A percentile compares a stretch with the other conserved stretches of the same genome.
Evolutionary conservation across 2,888 invertebrate genomes (phyloP).

Genomic region (Merodon equestris): DNA sequence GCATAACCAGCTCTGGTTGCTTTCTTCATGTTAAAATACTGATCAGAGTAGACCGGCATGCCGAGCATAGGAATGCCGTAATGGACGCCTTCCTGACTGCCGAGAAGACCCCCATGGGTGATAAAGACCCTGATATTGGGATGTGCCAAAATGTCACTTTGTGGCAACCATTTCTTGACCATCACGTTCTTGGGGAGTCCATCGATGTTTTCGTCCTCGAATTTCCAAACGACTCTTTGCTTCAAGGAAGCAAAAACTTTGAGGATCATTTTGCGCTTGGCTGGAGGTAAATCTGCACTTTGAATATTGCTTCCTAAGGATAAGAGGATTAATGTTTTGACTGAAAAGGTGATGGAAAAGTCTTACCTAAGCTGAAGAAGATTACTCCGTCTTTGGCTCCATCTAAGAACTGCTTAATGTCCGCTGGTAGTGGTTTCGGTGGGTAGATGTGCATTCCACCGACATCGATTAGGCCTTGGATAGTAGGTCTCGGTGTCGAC

Average conservation of each 20-base stretch:
- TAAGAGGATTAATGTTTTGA: neutral
- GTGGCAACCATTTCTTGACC: constrained; percentile 80
- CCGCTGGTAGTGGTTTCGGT: constrained; percentile 74
- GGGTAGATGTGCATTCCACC: constrained; percentile 81
- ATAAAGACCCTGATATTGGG: constrained; percentile 79
- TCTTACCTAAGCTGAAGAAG: constrained; percentile 79
- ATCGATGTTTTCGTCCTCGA: constrained; percentile 77
- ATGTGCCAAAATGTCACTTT: constrained; percentile 80
- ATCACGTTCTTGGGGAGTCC: constrained; percentile 78
- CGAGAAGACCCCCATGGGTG: constrained; percentile 79
- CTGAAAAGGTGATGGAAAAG: too few species aligned
- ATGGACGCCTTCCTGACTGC: constrained; percentile 78
- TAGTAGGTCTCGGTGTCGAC: constrained; percentile 78
- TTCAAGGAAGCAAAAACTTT: constrained; percentile 78
- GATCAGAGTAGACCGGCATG: constrained; percentile 79
- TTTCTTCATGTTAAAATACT: constrained; percentile 77
- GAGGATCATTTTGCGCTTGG: constrained; percentile 77
- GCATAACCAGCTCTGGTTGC: constrained; percentile 76
- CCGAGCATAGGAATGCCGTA: constrained; percentile 79
- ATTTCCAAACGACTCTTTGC: constrained; percentile 80
- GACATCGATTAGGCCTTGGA: constrained; percentile 79
- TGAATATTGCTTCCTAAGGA: constrained; percentile 78
- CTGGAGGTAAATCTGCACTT: constrained; percentile 77
- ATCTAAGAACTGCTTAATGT: constrained; percentile 78
- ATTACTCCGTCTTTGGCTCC: constrained; percentile 79